phyloP scores from a whole-genome alignment of 2,888 invertebrate species.

The Kuschelorhynchus macadamiae region DNA sequence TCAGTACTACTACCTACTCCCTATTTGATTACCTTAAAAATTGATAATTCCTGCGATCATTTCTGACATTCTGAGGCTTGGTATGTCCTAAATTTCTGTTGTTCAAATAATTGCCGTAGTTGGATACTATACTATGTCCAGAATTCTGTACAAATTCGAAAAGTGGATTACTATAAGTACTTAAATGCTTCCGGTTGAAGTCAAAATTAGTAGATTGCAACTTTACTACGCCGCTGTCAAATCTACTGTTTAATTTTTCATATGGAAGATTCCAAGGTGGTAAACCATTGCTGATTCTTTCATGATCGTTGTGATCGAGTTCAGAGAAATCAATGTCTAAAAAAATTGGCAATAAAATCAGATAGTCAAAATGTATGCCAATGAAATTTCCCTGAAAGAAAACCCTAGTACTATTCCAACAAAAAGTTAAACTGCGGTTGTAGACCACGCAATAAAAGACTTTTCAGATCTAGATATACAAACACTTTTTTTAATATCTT shows the following conservation, averaged over 20 bases:
- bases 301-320: background rate
- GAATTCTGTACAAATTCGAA: background rate
- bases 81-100: too few species aligned
- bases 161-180: slow-evolving; percentile 26
- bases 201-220: background rate
- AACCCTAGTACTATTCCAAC: too few species aligned
- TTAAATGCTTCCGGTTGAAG: slow-evolving; percentile 1
- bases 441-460: too few species aligned
- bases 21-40: slow-evolving; percentile 6
- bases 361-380: background rate
- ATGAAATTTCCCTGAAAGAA: too few species aligned
- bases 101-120: too few species aligned
- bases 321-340: slow-evolving; percentile 10
- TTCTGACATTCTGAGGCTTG: background rate
- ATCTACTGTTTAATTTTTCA: background rate
- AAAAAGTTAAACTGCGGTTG: too few species aligned
- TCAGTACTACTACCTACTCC: too few species aligned
- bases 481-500: too few species aligned
- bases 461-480: too few species aligned
- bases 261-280: slow-evolving; percentile 1
- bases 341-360: background rate
- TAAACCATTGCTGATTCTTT: slow-evolving; percentile 7
- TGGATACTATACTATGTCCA: background rate
- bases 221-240: too few species aligned
- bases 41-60: background rate